Percentiles rank a stretch among this genome's conserved stretches.
phyloP scores from a whole-genome alignment of 2,797 vertebrate genomes.

The Acanthurus leucopareius region DNA sequence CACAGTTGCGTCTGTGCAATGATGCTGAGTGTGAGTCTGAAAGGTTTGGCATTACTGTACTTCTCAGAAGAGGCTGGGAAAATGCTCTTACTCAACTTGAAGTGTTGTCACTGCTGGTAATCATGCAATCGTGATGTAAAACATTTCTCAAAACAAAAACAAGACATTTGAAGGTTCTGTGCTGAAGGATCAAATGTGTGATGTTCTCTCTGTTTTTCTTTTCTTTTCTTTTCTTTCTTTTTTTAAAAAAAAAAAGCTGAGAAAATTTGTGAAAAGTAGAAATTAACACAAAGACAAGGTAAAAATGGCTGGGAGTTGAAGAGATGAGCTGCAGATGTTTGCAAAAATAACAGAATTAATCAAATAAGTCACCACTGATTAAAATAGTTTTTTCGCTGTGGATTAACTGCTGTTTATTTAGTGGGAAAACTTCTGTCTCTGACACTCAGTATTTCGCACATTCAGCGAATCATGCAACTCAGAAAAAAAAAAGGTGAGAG shows the following conservation, averaged over 20 bases:
- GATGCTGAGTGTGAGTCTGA: conserved; percentile 42
- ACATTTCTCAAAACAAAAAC: conserved; percentile 24
- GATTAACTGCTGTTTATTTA: neutral
- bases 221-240: too few relatives aligned
- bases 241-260: too few relatives aligned
- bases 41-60: conserved; percentile 46
- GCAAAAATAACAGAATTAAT: conserved; percentile 1
- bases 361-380: neutral
- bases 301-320: neutral
- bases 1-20: conserved; percentile 36
- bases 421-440: neutral
- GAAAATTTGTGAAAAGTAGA: too few relatives aligned
- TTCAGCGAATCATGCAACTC: conserved; percentile 19
- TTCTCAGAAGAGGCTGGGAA: conserved; percentile 61
- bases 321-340: neutral
- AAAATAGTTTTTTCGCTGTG: neutral
- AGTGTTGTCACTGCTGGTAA: conserved; percentile 48
- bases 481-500: conserved; percentile 17
- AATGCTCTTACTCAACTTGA: conserved; percentile 59
- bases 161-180: neutral
- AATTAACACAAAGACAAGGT: too few relatives aligned
- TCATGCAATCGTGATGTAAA: conserved; percentile 33
- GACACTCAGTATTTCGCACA: conserved; percentile 1
- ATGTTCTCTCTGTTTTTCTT: neutral
- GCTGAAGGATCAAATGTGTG: neutral